Evolutionary conservation across 2,797 vertebrate genomes (phyloP).

Genomic region (Micromesistius poutassou): DNA sequence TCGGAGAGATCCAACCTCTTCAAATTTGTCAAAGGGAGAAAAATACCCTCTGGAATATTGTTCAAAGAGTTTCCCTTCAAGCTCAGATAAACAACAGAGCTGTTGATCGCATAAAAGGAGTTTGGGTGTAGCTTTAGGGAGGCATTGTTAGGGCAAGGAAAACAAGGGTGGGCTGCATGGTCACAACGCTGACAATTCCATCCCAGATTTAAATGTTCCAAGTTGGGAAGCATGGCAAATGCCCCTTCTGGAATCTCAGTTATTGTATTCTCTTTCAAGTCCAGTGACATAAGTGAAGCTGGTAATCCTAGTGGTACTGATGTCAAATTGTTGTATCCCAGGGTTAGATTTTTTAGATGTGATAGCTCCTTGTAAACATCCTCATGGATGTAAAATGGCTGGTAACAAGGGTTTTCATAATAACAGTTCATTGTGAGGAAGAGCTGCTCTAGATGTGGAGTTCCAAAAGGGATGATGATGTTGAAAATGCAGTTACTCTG

Average conservation of each 20-base stretch:
- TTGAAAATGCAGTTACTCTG: constrained; percentile 72
- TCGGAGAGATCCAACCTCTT: constrained; percentile 72
- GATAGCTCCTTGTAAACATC: constrained; percentile 65
- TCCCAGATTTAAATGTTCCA: constrained; percentile 71
- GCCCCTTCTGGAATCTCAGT: constrained; percentile 53
- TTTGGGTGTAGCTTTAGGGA: constrained; percentile 58
- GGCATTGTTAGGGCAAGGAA: constrained; percentile 71
- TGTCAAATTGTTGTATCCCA: constrained; percentile 79
- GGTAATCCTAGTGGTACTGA: constrained; percentile 74
- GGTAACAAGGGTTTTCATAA: constrained; percentile 77
- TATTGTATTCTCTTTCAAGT: constrained; percentile 80
- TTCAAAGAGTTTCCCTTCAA: constrained; percentile 76
- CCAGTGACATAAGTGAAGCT: constrained; percentile 62
- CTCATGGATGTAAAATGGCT: constrained; percentile 61
- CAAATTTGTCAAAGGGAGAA: constrained; percentile 58
- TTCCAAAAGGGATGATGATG: constrained; percentile 57
- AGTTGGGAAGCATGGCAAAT: constrained; percentile 68
- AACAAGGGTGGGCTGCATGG: constrained; percentile 79
- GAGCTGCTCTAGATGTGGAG: constrained; percentile 63
- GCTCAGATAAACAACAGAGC: constrained; percentile 63
- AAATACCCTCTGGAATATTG: constrained; percentile 64
- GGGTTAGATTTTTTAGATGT: constrained; percentile 67
- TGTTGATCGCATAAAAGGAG: constrained; percentile 59
- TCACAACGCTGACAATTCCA: constrained; percentile 88
- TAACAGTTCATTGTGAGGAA: constrained; percentile 77